Percentiles rank a stretch among this genome's conserved stretches.
phyloP scores from a whole-genome alignment of 2,888 invertebrate species.

The Crematogaster levior region DNA sequence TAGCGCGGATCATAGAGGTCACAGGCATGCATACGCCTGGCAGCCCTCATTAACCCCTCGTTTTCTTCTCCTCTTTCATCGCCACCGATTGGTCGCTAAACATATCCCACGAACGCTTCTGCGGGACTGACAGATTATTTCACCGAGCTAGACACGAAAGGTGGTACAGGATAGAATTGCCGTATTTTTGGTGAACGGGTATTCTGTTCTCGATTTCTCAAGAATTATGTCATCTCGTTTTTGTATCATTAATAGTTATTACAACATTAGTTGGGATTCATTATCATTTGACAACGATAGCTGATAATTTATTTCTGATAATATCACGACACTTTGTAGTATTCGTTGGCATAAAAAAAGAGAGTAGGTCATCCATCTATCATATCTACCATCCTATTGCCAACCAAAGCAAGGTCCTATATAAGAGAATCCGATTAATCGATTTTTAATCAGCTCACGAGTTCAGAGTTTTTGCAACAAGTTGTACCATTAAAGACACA shows the following conservation, averaged over 20 bases:
- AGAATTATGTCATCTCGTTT: not conserved
- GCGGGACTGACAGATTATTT: conserved; percentile 64
- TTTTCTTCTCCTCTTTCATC: conserved; percentile 80
- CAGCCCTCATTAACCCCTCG: conserved; percentile 77
- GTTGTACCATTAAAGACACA: conserved; percentile 26
- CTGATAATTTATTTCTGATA: not conserved
- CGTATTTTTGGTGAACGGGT: not conserved
- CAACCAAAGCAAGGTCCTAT: not conserved
- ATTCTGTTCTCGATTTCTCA: not conserved
- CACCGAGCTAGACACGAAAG: conserved; percentile 54
- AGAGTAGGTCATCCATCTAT: not conserved
- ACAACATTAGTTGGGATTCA: not conserved
- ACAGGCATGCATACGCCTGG: conserved; percentile 78
- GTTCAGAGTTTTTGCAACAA: conserved; percentile 44
- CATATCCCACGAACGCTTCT: conserved; percentile 74
- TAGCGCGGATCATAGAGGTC: conserved; percentile 71
- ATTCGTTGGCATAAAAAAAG: not conserved
- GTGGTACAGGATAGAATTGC: too few species aligned
- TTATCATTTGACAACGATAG: not conserved
- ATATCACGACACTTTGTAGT: not conserved
- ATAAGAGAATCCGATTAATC: conserved; percentile 17
- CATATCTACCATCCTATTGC: not conserved
- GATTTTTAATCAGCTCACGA: conserved; percentile 19
- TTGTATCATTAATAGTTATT: conserved; percentile 3
- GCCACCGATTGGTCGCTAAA: conserved; percentile 77